Base-by-base conservation (phyloP, 1,140 invertebrate genomes). In the Drosophila pruinosa region DNA sequence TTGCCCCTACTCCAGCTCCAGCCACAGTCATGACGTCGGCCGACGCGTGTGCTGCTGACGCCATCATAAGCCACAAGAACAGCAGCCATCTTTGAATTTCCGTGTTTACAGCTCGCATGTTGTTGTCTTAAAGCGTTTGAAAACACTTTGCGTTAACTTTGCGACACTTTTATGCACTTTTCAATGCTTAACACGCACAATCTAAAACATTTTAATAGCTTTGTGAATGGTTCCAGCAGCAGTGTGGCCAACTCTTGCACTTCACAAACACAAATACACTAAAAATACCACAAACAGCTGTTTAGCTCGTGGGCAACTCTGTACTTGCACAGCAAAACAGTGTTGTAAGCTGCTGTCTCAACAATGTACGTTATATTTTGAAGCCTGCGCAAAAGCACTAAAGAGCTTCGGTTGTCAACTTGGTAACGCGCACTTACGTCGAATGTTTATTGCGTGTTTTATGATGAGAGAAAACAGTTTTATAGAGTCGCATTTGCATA, bases 41-140 rank as follows among this genome's bases (percentile, higher is more conserved):
- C 34, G 52, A 41, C 24, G 61, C 53, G 21, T 39, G 28, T 53
- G 47, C 61, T 57, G 81, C 81, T 85, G 81, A 85, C 81, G 81
- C 69, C 81, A 85, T 86, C 47, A 43, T 54, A 7, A 68, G 31
- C 15, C 52, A 19, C 19, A 48, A 62, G 45, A 41, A 22, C 24
- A 58, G 52, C 52, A 76, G 34, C 63, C 71, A 62, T 50, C 17
- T 24, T 65, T 38, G 21, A 26, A 28, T 47, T 14, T 15, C 12
- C 15, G n/a, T 8, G 22, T 45, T 43, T 4, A 24, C 15, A 1
- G n/a, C 12, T 4, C 39, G 21, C 56, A 63, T 70, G 45, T 59
- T 43, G 36, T n/a, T n/a, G n/a, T n/a, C n/a, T n/a, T n/a, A n/a
- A n/a, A n/a, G n/a, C n/a, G n/a, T 53, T 58, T 31, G 17, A 31